These are phyloP conservation scores for Arctocebus calabarensis DNA, from an alignment of 2,797 vertebrate genomes.

Conservation along the genomic window DNA sequence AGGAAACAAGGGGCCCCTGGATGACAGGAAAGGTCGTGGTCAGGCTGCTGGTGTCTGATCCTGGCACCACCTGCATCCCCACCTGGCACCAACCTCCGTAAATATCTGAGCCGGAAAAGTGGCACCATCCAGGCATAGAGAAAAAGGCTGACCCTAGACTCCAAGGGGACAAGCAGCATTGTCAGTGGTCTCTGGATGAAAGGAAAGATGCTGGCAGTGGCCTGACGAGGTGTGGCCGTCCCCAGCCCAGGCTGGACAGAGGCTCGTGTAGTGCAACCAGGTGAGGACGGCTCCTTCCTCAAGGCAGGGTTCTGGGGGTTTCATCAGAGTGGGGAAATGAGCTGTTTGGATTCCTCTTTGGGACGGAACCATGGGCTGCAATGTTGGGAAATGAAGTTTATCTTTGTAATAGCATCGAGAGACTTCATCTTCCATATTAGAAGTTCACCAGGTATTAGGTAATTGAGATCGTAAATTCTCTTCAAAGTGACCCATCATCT, in stretches of 20 bases:
- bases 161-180: background rate
- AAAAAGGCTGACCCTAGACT: background rate
- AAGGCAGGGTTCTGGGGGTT: background rate
- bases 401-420: conserved; percentile 84
- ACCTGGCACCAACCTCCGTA: background rate
- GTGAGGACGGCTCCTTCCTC: background rate
- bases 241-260: background rate
- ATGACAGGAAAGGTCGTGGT: background rate
- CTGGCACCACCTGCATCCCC: background rate
- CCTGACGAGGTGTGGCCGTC: too few species aligned
- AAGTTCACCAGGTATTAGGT: conserved; percentile 88
- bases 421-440: conserved; percentile 86
- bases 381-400: conserved; percentile 82
- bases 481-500: conserved; percentile 87
- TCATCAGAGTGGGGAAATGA: background rate
- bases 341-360: background rate
- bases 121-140: background rate
- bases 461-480: conserved; percentile 88
- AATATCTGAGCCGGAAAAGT: background rate
- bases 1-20: background rate
- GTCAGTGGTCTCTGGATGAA: background rate
- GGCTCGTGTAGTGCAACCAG: accelerated
- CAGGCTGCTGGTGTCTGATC: background rate
- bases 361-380: background rate
- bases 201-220: background rate